Conservation (phyloP, 1,140 invertebrate genomes). For the Lepidotrigona ventralis region DNA sequence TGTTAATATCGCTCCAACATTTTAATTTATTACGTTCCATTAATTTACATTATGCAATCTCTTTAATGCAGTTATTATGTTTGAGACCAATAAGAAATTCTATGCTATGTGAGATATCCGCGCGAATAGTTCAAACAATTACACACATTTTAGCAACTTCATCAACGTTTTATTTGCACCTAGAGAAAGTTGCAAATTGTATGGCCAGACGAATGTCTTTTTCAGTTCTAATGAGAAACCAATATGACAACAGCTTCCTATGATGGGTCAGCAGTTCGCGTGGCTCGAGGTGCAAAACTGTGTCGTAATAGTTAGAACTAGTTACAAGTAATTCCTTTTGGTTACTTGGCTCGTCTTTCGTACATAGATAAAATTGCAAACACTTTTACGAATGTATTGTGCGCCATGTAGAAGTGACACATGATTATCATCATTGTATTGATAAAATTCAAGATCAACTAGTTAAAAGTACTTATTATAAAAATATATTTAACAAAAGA, state of each 20-base stretch:
- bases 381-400: not conserved
- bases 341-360: not conserved
- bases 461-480: too few relatives aligned
- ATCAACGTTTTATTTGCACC: slow-evolving; percentile 51
- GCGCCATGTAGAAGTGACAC: too few relatives aligned
- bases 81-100: not conserved
- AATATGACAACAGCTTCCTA: slow-evolving; percentile 9
- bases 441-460: too few relatives aligned
- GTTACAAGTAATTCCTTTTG: not conserved
- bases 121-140: slow-evolving; percentile 41
- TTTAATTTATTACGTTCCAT: not conserved
- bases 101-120: not conserved
- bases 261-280: not conserved
- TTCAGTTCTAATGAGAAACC: slow-evolving; percentile 1
- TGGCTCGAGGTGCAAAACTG: slow-evolving; percentile 45
- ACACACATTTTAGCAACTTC: not conserved
- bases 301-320: slow-evolving; percentile 21
- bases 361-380: not conserved
- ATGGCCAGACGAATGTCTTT: not conserved
- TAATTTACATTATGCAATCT: not conserved
- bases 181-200: slow-evolving; percentile 54
- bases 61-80: not conserved
- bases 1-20: not conserved
- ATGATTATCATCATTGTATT: too few relatives aligned
- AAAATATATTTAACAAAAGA: too few relatives aligned